Evolutionary conservation across 2,113 vertebrate genomes (phyloP).

Genomic region (Corythornis cristatus): DNA sequence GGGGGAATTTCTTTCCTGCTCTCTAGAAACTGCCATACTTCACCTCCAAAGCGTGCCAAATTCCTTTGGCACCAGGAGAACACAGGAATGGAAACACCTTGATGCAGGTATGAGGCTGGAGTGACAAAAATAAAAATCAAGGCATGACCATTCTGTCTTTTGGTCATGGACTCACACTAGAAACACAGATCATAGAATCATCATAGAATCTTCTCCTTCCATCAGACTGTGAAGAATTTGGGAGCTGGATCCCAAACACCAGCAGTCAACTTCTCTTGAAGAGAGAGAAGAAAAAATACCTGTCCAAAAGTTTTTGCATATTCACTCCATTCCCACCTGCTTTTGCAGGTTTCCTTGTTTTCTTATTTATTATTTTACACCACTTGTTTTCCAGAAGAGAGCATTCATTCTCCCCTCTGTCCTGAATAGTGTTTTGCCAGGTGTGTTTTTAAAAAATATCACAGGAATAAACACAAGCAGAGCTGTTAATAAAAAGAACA

Average conservation of each 20-base stretch:
- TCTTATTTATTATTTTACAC: not conserved
- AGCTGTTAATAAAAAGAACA: not conserved
- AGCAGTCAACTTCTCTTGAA: not conserved
- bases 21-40: slow-evolving; percentile 50
- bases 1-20: slow-evolving; percentile 55
- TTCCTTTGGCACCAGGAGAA: not conserved
- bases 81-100: slow-evolving; percentile 10
- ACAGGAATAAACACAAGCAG: not conserved
- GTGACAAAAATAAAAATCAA: not conserved
- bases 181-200: not conserved
- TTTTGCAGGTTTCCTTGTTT: not conserved
- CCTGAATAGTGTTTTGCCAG: not conserved
- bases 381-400: not conserved
- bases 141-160: not conserved
- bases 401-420: not conserved
- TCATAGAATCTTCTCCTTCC: not conserved
- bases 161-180: accelerated
- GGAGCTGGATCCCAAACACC: not conserved
- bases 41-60: not conserved
- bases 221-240: not conserved
- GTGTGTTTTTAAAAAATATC: not conserved
- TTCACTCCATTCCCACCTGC: not conserved
- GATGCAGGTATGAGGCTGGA: not conserved
- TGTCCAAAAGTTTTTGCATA: not conserved
- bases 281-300: not conserved